Percentiles rank a stretch among this genome's conserved stretches.
Evolutionary conservation across 2,113 vertebrate species (phyloP).

Genomic region (Brachyhypopomus gauderio): DNA sequence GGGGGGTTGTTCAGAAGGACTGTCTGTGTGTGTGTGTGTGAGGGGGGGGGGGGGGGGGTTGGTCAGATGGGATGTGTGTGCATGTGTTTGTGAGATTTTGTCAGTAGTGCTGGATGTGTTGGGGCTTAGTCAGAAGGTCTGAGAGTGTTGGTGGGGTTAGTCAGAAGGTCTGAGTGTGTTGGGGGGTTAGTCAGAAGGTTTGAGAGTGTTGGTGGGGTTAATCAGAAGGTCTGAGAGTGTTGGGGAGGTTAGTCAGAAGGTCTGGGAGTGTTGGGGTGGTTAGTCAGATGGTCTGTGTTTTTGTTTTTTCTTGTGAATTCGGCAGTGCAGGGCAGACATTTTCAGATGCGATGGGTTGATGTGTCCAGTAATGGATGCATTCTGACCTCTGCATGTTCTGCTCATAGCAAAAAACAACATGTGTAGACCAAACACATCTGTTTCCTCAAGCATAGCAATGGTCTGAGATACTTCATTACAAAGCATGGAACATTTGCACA

Average conservation of each 20-base stretch:
- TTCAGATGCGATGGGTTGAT: conserved; percentile 64
- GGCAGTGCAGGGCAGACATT: conserved; percentile 56
- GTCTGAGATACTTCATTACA: background rate
- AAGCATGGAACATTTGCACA: background rate
- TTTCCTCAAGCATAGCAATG: background rate
- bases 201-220: background rate
- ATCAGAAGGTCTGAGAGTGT: conserved; percentile 16
- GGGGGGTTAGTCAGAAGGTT: too few relatives aligned
- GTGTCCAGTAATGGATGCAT: conserved; percentile 62
- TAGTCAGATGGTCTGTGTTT: background rate
- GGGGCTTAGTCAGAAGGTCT: too few relatives aligned
- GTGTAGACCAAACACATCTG: background rate
- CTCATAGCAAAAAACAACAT: background rate
- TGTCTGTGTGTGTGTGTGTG: conserved; percentile 56
- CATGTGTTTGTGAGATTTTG: background rate
- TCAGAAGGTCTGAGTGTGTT: too few relatives aligned
- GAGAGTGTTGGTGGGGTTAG: background rate
- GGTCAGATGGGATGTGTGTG: conserved; percentile 40
- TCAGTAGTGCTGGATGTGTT: background rate
- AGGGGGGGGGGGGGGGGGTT: too few relatives aligned
- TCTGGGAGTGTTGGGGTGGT: conserved; percentile 29
- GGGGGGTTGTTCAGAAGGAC: conserved; percentile 37
- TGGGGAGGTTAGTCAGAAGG: background rate
- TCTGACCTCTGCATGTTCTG: conserved; percentile 23
- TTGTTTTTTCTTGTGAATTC: too few relatives aligned